Base-by-base conservation (phyloP, 2,888 invertebrate genomes). In the Caenorhabditis plicata region DNA sequence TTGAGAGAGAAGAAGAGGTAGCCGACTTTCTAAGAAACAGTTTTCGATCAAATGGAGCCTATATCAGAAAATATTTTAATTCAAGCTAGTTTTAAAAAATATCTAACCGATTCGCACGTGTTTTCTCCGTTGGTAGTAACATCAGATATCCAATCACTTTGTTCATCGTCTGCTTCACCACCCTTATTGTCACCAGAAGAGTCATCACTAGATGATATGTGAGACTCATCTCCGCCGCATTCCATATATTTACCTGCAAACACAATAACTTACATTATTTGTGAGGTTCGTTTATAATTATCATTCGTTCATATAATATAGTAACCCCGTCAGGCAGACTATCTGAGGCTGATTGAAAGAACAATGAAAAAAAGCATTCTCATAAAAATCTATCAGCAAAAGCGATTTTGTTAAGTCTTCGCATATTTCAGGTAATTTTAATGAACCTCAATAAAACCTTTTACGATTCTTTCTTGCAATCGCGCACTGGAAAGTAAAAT, bases 141-240 rank as follows among this genome's bases (percentile, higher is more conserved):
- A 22, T 70, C 68, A 26, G 66, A 74, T 29, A 70, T 68, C 75
- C 75, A 76, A 47, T 76, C 76, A 26, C 73, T 73, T 35, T 75
- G 75, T 47, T 76, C 76, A 49, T 76, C 76, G 27, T 76, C 76
- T 4, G 71, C 75, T 39, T 64, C 64, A 11, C 56, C 35, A 29
- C 43, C 60, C 35, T 35, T 43, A 44, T 60, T 54, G 22, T 60
- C 60, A 17, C 43, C 60, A 4, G 60, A 60, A 25, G 36, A 31
- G 2, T 31, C 23, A 27, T 65, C 64, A 33, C 63, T 63, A 3
- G 68, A 68, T 0, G 64, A 65, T 25, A 68, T 65, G 40, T 68
- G 68, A 8, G 64, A 65, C 35, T 68, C 68, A n/a, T 50, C 51
- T 11, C 53, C 62, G 29, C 54, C 65, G 27, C 68, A 64, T n/a